Evolutionary conservation across 2,797 vertebrate species (phyloP).

Genomic region (Ispidina picta): DNA sequence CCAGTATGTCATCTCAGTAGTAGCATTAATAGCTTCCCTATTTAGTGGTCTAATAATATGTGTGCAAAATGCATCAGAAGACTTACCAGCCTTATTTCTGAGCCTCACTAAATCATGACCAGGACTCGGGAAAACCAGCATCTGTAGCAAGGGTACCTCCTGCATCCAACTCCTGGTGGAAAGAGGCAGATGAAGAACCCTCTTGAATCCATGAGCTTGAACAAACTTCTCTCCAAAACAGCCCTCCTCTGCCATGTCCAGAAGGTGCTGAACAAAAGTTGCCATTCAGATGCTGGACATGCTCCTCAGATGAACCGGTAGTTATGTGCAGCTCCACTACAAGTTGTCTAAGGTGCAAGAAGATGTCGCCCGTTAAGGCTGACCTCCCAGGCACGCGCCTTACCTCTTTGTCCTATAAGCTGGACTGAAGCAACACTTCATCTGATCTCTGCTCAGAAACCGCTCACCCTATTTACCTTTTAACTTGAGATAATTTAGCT

Average conservation of each 20-base stretch:
- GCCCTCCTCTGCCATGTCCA: neutral
- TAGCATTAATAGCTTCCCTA: accelerated
- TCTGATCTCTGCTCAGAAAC: neutral
- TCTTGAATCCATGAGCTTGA: neutral
- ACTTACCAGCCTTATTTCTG: neutral
- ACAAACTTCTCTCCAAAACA: neutral
- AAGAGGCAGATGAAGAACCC: neutral
- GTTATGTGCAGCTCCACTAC: neutral
- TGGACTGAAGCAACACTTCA: neutral
- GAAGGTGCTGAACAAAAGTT: neutral
- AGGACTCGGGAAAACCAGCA: neutral
- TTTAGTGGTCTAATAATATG: neutral
- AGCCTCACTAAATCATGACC: neutral
- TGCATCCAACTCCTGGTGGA: neutral
- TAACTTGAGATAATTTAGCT: neutral
- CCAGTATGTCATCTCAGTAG: neutral
- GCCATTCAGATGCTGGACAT: neutral
- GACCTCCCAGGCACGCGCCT: neutral
- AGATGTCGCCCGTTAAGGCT: accelerated
- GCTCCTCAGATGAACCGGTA: neutral
- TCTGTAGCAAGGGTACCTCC: neutral
- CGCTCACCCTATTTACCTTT: neutral
- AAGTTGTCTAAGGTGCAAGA: neutral
- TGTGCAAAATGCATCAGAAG: neutral
- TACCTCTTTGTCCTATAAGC: neutral